phyloP scores from a whole-genome alignment of 1,140 invertebrate species.

The Pseudomyrmex flavicornis region DNA sequence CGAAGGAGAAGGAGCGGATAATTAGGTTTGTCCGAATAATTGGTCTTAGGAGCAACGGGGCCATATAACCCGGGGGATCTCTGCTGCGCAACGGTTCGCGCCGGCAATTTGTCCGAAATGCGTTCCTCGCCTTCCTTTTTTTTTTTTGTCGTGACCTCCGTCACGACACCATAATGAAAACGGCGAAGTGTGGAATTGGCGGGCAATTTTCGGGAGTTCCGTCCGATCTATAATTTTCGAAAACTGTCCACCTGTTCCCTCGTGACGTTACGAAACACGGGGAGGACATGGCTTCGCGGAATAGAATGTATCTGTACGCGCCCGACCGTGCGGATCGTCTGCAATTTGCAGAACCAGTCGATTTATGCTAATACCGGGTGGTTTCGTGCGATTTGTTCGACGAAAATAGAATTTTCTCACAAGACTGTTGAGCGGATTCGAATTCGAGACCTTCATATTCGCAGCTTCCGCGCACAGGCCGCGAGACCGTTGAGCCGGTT shows the following conservation, averaged over 20 bases:
- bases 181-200: conserved; percentile 60
- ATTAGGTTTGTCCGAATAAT: conserved; percentile 68
- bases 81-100: conserved; percentile 60
- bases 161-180: conserved; percentile 60
- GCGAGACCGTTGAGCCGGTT: no score
- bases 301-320: conserved; percentile 11
- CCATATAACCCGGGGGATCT: conserved; percentile 41
- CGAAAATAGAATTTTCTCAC: conserved; percentile 7
- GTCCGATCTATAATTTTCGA: conserved; percentile 56
- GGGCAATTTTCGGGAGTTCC: conserved; percentile 53
- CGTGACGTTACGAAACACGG: conserved; percentile 49
- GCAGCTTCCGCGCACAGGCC: no score
- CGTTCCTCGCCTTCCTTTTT: conserved; percentile 55
- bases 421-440: neutral
- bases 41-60: conserved; percentile 60
- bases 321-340: conserved; percentile 23
- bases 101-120: conserved; percentile 58
- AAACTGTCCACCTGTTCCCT: conserved; percentile 56
- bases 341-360: conserved; percentile 33
- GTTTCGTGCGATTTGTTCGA: neutral
- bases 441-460: neutral
- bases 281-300: conserved; percentile 44
- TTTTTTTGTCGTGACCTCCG: conserved; percentile 46
- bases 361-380: conserved; percentile 36
- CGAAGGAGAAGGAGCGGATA: conserved; percentile 37